Base-by-base conservation (phyloP, 2,888 invertebrate species). In the Lapara coniferarum region DNA sequence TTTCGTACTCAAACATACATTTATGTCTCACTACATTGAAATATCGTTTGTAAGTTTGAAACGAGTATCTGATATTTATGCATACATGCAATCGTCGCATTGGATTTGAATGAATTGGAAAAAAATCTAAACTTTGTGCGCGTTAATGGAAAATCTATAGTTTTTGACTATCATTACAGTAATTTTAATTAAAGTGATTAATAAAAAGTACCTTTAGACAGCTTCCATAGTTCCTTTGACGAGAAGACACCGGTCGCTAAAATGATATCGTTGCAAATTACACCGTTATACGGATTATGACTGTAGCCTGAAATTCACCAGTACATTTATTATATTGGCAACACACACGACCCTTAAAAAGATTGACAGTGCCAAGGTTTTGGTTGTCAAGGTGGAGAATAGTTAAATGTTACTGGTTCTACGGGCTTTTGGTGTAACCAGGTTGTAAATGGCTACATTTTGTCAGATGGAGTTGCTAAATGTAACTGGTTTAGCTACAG, bases 161-260 rank as follows among this genome's bases (percentile, higher is more conserved):
- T 37, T 37, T 37, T 37, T 37, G 2, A 37, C 8, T 37, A 37
- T 37, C 37, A 37, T 37, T 37, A 8, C 37, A 37, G 37, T 37
- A 37, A 8, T 37, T 37, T 37, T 37, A 37, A 37, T 7, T 55
- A 4, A 49, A 13, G 2, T 19, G 16, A 12, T 49, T 44, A 53
- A 71, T 66, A 30, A 70, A 69, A 74, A 69, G 84, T 84, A 98
- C 98, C 97, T 97, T 98, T 98, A 86, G 99, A 99, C 91, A 99
- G 96, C 95, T 98, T 97, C 97, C 99, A 98, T 93, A 99, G 96
- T 96, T 99, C 99, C 95, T 98, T 98, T 87, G 99, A 99, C 85
- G 99, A 98, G 96, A 99, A 99, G 93, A 99, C 99, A 91, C 99
- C 99, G 86, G 99, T 99, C 89, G 99, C 99, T 96, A 98, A 96